phyloP scores from a whole-genome alignment of 2,888 invertebrate genomes.

The Polia nebulosa region DNA sequence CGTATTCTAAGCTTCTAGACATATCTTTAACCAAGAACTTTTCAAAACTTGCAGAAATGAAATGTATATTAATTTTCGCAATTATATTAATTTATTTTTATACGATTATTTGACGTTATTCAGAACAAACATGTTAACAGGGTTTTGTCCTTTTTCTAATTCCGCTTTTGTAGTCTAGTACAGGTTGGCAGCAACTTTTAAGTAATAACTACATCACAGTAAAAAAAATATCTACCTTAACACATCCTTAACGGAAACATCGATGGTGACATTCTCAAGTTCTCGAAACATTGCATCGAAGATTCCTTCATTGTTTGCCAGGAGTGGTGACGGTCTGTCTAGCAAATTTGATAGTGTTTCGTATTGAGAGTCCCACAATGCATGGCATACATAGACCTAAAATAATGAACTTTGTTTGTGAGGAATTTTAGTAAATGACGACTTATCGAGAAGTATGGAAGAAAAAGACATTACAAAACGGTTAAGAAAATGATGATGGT shows the following conservation, averaged over 20 bases:
- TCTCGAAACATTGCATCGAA: constrained; percentile 90
- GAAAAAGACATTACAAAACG: background rate
- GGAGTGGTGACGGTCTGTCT: constrained; percentile 92
- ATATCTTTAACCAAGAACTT: too few species aligned
- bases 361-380: constrained; percentile 93
- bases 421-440: background rate
- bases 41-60: too few species aligned
- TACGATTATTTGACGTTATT: too few species aligned
- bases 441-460: background rate
- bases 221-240: too few species aligned
- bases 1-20: too few species aligned
- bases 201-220: too few species aligned
- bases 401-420: constrained; percentile 43
- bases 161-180: too few species aligned
- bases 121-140: too few species aligned
- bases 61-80: too few species aligned
- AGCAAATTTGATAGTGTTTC: constrained; percentile 92
- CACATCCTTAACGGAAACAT: constrained; percentile 88
- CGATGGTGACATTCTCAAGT: constrained; percentile 88
- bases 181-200: too few species aligned
- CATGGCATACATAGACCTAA: constrained; percentile 93
- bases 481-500: background rate
- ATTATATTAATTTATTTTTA: too few species aligned
- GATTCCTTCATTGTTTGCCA: constrained; percentile 88
- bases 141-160: too few species aligned